Evolutionary conservation across 2,797 vertebrate species (phyloP).

Genomic region (Triplophysa bombifrons): DNA sequence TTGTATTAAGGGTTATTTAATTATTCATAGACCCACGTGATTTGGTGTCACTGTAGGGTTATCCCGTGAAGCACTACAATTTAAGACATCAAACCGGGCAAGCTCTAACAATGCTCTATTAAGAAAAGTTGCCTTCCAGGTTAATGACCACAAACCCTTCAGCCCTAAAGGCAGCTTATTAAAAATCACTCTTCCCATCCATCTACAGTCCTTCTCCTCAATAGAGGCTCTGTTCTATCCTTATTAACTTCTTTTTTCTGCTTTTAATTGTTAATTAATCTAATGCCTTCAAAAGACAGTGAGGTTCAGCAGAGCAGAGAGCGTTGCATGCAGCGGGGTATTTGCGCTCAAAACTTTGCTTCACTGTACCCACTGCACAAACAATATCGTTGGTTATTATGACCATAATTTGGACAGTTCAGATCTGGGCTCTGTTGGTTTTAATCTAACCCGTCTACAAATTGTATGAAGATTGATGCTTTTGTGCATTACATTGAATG

Average conservation of each 20-base stretch:
- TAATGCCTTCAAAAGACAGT: slow-evolving; percentile 82
- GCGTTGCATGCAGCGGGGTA: slow-evolving; percentile 69
- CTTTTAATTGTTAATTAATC: slow-evolving; percentile 83
- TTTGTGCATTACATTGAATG: too few relatives aligned
- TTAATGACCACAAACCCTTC: slow-evolving; percentile 73
- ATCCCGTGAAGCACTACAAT: neutral
- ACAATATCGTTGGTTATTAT: slow-evolving; percentile 49
- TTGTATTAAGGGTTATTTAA: neutral
- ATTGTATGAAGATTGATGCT: neutral
- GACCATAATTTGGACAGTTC: slow-evolving; percentile 24
- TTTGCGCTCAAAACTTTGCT: slow-evolving; percentile 60
- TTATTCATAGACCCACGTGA: slow-evolving; percentile 45
- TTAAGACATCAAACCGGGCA: slow-evolving; percentile 56
- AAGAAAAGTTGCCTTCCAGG: slow-evolving; percentile 69
- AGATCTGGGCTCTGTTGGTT: slow-evolving; percentile 18
- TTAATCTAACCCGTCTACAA: slow-evolving; percentile 3
- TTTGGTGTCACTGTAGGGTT: slow-evolving; percentile 58
- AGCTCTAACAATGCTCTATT: slow-evolving; percentile 74
- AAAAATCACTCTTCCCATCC: slow-evolving; percentile 75
- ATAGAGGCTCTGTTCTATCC: slow-evolving; percentile 79
- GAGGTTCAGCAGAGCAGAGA: slow-evolving; percentile 80
- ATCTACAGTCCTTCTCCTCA: slow-evolving; percentile 74
- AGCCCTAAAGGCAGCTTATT: slow-evolving; percentile 76
- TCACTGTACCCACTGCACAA: slow-evolving; percentile 51
- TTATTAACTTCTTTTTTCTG: slow-evolving; percentile 70